Evolutionary conservation across 2,797 vertebrate species (phyloP), one percentile per base, ranked within the genome.

Genomic region (Myripristis murdjan): DNA sequence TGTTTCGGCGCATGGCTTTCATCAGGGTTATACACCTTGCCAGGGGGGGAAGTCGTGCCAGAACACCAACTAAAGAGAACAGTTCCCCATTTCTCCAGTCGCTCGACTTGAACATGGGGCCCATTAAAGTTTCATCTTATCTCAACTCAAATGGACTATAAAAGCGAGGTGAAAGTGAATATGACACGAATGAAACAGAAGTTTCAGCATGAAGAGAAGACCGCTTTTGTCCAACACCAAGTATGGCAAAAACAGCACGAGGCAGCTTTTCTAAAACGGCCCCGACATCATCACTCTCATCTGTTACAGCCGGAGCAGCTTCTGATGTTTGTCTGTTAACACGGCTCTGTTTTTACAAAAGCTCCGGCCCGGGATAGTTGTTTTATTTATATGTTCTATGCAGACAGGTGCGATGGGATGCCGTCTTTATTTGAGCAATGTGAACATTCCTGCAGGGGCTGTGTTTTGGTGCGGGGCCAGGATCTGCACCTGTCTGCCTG

Each of bases 401-500:
- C 46, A 82, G 31, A 49, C 31, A 52, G 47, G 47, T 26, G 33
- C 22, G 22, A 18, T n/a, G 20, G 39, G 28, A 23, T 23, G 33
- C 52, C 23, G 37, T 37, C 66, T 77, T 69, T 2, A 72, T 79
- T 79, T 37, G 23, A 24, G 75, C 57, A 64, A 44, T 46, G n/a
- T 48, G 31, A 24, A 64, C 6, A 26, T 70, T 51, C 24, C 41
- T n/a, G 49, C 66, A 46, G 76, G 68, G 53, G 63, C 48, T 79
- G 15, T 20, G 35, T 75, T 48, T 52, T 70, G 63, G 64, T 70
- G 76, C 23, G 0, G 55, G 9, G 66, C 77, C 77, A 86, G 64
- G 4, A 57, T 24, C 59, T 64, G 31, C 87, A 89, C 86, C 90
- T 88, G 84, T 85, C 86, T 80, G 72, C 56, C 56, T 37, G 26